Percentiles rank a stretch among this genome's conserved stretches.
These are phyloP conservation scores for Temnothorax curvispinosus DNA, from an alignment of 1,140 invertebrate species.

Conservation along the genomic window DNA sequence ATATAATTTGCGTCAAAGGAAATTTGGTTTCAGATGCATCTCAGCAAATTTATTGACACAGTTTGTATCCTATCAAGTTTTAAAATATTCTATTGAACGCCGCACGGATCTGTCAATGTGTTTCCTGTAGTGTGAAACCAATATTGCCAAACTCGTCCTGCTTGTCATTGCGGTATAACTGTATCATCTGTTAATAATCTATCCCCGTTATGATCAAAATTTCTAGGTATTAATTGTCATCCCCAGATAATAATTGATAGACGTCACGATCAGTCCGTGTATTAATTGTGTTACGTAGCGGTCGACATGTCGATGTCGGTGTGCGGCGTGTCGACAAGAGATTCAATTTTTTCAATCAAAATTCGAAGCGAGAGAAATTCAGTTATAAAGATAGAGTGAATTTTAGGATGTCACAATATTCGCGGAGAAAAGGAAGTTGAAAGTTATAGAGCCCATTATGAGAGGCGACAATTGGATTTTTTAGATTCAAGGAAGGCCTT, in stretches of 20 bases:
- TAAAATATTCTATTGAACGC: neutral
- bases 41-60: neutral
- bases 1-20: neutral
- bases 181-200: conserved; percentile 62
- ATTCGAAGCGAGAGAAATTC: neutral
- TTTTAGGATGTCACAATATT: neutral
- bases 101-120: neutral
- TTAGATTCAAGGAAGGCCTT: neutral
- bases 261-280: conserved; percentile 52
- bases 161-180: conserved; percentile 35
- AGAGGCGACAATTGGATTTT: neutral
- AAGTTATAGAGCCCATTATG: neutral
- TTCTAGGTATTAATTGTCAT: conserved; percentile 63
- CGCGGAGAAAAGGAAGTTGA: neutral
- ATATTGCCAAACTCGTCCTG: conserved; percentile 33
- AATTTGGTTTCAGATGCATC: neutral
- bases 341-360: conserved; percentile 46
- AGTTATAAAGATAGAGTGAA: neutral
- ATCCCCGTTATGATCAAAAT: conserved; percentile 28
- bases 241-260: conserved; percentile 61
- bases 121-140: conserved; percentile 33
- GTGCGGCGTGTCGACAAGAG: neutral
- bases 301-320: conserved; percentile 4
- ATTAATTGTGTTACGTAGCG: conserved; percentile 48
- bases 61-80: neutral